Base-by-base conservation (phyloP, 1,140 invertebrate species). In the Ooceraea biroi region DNA sequence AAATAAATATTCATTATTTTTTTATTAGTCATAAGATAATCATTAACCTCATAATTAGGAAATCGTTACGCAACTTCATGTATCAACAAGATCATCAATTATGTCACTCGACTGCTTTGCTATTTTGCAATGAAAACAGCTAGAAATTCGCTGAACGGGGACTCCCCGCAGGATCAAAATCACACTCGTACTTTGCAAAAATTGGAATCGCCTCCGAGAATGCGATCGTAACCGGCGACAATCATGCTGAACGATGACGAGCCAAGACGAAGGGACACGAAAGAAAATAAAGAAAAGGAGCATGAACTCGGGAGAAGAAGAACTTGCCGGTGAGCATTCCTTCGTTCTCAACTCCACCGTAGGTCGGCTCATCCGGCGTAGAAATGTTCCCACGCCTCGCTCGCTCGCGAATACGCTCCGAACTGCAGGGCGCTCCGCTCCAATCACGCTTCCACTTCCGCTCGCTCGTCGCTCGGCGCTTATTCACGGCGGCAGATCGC, bases 301-400 rank as follows among this genome's bases (percentile, higher is more conserved):
- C 69, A 66, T 30, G 46, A 55, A 78, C 61, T 55, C 7, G 85
- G 63, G 72, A 55, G 69, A 85, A 55, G 69, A 85, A 88, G 58
- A 86, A 82, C 65, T 76, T 72, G 88, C 85, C 89, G 77, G 86
- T 82, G 86, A 77, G 68, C 87, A 88, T 88, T 83, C 86, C 86
- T 78, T n/a, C 25, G 83, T 66, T 50, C 55, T 69, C 60, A 65
- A 83, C 61, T 73, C 52, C 60, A 48, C 46, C 36, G 14, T 77
- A 30, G 36, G 68, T 61, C 46, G 84, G 60, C 63, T 87, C 69
- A 87, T 87, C 85, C 84, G 78, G 71, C 83, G 57, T 57, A 61
- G 52, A 57, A 77, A 52, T 73, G 71, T 87, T 87, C 85, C 85
- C 85, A 87, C 85, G 85, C 69, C 58, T 27, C 36, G 65, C 58